Conservation (phyloP, 2,888 invertebrate species). For the Tromatobia lineatoria region DNA sequence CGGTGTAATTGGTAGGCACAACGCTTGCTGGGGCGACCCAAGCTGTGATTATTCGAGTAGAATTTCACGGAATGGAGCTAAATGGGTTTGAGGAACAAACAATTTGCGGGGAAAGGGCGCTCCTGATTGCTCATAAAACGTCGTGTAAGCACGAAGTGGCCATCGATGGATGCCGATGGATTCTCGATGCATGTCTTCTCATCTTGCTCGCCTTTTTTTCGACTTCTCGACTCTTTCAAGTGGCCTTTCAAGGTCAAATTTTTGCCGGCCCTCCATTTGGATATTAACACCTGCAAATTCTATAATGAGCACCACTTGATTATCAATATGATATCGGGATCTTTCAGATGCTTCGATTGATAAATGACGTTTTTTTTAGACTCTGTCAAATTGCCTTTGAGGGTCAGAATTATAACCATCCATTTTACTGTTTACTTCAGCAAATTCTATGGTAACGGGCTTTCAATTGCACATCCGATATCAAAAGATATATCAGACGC, state of each 20-base stretch:
- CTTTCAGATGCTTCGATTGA: too few relatives aligned
- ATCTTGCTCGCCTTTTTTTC: not conserved
- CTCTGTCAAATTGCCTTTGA: too few relatives aligned
- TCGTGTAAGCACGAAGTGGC: constrained; percentile 66
- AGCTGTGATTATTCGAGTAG: constrained; percentile 84
- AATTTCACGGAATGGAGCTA: constrained; percentile 84
- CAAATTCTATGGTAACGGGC: too few relatives aligned
- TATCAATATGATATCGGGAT: too few relatives aligned
- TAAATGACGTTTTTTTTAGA: too few relatives aligned
- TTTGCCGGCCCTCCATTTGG: too few relatives aligned
- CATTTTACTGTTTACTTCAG: too few relatives aligned
- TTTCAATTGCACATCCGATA: too few relatives aligned
- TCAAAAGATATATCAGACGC: too few relatives aligned
- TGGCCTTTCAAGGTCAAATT: not conserved
- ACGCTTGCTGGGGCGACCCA: constrained; percentile 65
- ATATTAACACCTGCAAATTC: not conserved
- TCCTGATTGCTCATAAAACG: constrained; percentile 80
- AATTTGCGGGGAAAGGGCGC: constrained; percentile 80
- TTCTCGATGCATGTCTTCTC: constrained; percentile 21
- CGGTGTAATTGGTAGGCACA: constrained; percentile 81
- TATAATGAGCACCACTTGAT: not conserved
- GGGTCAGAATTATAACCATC: too few relatives aligned
- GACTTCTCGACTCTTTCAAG: not conserved
- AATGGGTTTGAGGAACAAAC: constrained; percentile 85
- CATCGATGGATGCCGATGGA: constrained; percentile 48